A percentile compares a stretch with the other conserved stretches of the same genome.
Conservation (phyloP, 2,797 vertebrate genomes). For the Anniella stebbinsi region DNA sequence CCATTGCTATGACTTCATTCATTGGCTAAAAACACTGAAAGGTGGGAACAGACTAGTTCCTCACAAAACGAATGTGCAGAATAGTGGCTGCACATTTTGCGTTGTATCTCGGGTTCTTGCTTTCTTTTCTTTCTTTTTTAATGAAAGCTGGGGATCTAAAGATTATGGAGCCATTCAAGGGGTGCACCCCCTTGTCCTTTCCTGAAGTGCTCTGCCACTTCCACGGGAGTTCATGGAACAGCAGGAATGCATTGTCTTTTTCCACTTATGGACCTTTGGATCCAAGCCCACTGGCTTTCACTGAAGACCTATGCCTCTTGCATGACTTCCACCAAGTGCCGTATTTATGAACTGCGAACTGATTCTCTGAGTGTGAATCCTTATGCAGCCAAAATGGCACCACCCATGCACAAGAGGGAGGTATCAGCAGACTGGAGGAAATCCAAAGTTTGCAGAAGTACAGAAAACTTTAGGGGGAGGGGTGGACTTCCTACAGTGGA, state of each 20-base stretch:
- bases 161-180: too few species aligned
- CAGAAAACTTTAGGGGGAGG: not conserved
- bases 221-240: not conserved
- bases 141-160: too few species aligned
- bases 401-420: not conserved
- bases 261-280: not conserved
- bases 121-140: too few species aligned
- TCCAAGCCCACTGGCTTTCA: not conserved
- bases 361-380: not conserved
- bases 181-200: too few species aligned
- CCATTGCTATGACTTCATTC: too few species aligned
- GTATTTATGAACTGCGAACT: not conserved
- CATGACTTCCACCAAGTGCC: not conserved
- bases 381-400: not conserved
- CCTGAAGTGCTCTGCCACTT: too few species aligned
- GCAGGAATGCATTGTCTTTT: not conserved
- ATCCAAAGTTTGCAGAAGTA: not conserved
- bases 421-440: not conserved
- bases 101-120: too few species aligned
- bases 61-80: too few species aligned
- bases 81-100: too few species aligned
- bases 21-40: too few species aligned
- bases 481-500: not conserved
- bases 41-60: too few species aligned
- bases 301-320: too few species aligned